A percentile compares a stretch with the other conserved stretches of the same genome.
These are phyloP conservation scores for Tetragonula clypearis DNA, from an alignment of 1,140 invertebrate species.

Conservation along the genomic window DNA sequence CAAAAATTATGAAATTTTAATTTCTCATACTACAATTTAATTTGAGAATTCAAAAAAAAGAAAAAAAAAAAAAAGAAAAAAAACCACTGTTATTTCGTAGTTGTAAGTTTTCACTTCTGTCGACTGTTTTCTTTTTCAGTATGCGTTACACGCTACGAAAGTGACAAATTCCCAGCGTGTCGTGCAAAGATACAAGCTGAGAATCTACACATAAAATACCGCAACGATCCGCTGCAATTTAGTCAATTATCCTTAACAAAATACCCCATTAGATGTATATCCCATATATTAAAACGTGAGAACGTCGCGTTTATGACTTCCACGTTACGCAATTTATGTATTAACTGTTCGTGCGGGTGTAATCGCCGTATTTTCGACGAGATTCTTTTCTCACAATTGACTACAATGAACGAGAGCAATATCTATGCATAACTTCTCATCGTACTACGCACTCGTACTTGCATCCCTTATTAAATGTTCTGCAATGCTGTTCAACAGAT, in stretches of 20 bases:
- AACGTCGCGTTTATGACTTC: slow-evolving; percentile 2
- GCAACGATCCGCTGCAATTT: slow-evolving; percentile 11
- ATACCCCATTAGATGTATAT: slow-evolving; percentile 1
- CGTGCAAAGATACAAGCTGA: background rate
- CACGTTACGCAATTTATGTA: slow-evolving; percentile 16
- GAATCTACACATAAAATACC: slow-evolving; percentile 20
- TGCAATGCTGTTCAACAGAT: background rate
- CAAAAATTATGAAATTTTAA: no score
- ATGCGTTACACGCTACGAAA: no score
- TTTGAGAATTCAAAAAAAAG: no score
- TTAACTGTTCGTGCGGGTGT: background rate
- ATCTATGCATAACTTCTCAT: background rate
- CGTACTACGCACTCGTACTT: background rate
- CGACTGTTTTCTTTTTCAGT: no score
- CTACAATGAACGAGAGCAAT: background rate
- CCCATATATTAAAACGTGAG: slow-evolving; percentile 35
- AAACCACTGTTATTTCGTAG: no score
- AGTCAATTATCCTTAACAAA: slow-evolving; percentile 17
- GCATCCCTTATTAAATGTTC: background rate
- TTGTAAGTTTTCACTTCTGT: no score
- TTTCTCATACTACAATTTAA: no score
- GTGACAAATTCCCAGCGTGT: no score
- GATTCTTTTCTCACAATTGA: background rate
- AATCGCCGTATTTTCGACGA: background rate
- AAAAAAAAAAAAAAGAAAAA: no score